Evolutionary conservation across 2,888 invertebrate genomes (phyloP).

Genomic region (Myopa tessellatipennis): DNA sequence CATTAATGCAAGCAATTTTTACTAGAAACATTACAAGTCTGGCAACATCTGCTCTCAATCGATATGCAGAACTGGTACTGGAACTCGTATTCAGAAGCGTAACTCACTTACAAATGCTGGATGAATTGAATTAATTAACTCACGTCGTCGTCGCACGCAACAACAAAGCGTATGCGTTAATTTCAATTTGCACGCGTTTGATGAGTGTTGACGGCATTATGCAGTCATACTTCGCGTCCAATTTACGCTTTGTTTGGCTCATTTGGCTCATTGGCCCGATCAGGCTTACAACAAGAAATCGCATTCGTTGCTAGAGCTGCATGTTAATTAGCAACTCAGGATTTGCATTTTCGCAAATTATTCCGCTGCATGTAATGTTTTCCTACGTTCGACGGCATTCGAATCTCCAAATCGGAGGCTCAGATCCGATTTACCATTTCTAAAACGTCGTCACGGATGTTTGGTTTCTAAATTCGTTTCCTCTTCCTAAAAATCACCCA

Average conservation of each 20-base stretch:
- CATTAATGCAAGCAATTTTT: too few relatives aligned
- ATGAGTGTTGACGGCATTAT: constrained; percentile 2
- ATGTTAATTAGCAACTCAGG: background rate
- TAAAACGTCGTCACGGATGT: too few relatives aligned
- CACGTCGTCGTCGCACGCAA: background rate
- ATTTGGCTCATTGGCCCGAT: background rate
- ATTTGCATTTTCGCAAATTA: too few relatives aligned
- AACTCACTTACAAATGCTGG: background rate
- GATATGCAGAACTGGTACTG: background rate
- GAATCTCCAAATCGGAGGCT: background rate
- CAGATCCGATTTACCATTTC: background rate
- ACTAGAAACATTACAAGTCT: too few relatives aligned
- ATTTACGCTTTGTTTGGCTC: constrained; percentile 12
- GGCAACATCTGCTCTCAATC: background rate
- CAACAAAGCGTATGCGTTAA: background rate
- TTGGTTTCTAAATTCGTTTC: too few relatives aligned
- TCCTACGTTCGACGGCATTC: constrained; percentile 12
- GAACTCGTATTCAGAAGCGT: background rate
- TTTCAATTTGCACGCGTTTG: background rate
- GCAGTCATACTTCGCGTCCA: constrained; percentile 16
- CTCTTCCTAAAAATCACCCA: too few relatives aligned
- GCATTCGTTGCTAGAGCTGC: background rate
- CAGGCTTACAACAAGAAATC: background rate
- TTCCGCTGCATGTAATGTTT: too few relatives aligned
- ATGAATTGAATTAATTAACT: background rate